Conservation (phyloP, 1,140 invertebrate species). For the Capitella teleta region DNA sequence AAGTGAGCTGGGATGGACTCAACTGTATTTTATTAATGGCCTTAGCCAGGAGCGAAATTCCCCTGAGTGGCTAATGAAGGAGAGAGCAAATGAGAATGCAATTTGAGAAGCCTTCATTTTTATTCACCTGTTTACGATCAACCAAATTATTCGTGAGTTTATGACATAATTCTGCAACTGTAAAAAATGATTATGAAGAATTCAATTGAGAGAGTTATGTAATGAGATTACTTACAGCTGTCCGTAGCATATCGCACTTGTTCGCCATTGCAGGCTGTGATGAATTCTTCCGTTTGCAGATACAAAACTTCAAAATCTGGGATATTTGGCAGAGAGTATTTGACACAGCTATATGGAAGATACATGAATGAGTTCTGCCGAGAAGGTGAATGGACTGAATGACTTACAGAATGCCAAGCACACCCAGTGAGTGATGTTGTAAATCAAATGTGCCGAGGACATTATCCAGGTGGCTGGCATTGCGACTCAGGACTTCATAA, state of each 20-base stretch:
- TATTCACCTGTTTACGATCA: slow-evolving; percentile 50
- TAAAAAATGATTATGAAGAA: neutral
- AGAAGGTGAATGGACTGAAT: no score
- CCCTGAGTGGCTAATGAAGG: slow-evolving; percentile 54
- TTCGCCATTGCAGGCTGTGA: slow-evolving; percentile 69
- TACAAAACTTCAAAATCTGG: slow-evolving; percentile 44
- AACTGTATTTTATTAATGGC: slow-evolving; percentile 82
- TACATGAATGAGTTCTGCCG: no score
- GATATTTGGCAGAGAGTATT: slow-evolving; percentile 32
- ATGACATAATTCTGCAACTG: slow-evolving; percentile 82
- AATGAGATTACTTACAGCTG: slow-evolving; percentile 57
- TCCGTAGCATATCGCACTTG: slow-evolving; percentile 75
- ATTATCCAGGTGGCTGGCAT: slow-evolving; percentile 71
- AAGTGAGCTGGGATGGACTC: slow-evolving; percentile 76
- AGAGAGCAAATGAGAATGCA: slow-evolving; percentile 2
- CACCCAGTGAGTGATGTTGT: slow-evolving; percentile 76
- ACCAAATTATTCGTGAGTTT: slow-evolving; percentile 64
- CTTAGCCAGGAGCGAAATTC: slow-evolving; percentile 68
- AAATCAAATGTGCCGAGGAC: slow-evolving; percentile 77
- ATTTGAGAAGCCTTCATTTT: neutral
- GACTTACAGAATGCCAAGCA: slow-evolving; percentile 70
- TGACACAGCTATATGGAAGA: slow-evolving; percentile 23
- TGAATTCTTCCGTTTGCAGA: slow-evolving; percentile 65
- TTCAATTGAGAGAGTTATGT: slow-evolving; percentile 5
- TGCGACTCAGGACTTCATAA: slow-evolving; percentile 65